Evolutionary conservation across 2,888 invertebrate species (phyloP).

Genomic region (Taphrorychus bicolor): DNA sequence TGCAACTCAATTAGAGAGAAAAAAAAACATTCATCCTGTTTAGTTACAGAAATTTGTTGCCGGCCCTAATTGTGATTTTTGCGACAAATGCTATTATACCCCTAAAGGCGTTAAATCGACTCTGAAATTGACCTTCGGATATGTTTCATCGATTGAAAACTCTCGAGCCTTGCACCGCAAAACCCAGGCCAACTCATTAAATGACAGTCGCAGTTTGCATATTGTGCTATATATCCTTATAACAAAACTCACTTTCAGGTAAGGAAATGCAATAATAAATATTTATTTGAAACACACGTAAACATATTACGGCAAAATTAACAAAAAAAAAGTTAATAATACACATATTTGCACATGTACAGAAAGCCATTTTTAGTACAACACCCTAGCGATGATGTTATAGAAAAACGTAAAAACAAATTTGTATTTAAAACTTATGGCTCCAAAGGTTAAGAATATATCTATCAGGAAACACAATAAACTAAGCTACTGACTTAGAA

Average conservation of each 20-base stretch:
- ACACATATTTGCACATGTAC: not conserved
- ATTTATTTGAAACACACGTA: constrained; percentile 29
- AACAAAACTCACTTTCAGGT: not conserved
- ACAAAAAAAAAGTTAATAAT: constrained; percentile 17
- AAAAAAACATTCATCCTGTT: too few relatives aligned
- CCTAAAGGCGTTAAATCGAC: too few relatives aligned
- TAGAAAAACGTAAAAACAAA: too few relatives aligned
- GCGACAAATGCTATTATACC: not conserved
- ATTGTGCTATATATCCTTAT: not conserved
- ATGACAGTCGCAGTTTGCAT: not conserved
- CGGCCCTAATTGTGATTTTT: not conserved
- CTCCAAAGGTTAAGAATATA: not conserved
- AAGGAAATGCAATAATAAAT: constrained; percentile 2
- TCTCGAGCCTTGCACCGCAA: not conserved
- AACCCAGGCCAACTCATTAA: not conserved
- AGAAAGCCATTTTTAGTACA: too few relatives aligned
- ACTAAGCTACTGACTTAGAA: not conserved
- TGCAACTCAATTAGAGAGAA: too few relatives aligned
- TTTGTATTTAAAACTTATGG: too few relatives aligned
- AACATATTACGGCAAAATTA: constrained; percentile 15
- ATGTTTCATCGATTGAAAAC: not conserved
- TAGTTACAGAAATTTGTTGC: too few relatives aligned
- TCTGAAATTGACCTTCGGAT: not conserved
- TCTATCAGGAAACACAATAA: not conserved
- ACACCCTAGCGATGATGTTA: too few relatives aligned